Evolutionary conservation across 2,113 vertebrate species (phyloP).

Genomic region (Gopherus flavomarginatus): DNA sequence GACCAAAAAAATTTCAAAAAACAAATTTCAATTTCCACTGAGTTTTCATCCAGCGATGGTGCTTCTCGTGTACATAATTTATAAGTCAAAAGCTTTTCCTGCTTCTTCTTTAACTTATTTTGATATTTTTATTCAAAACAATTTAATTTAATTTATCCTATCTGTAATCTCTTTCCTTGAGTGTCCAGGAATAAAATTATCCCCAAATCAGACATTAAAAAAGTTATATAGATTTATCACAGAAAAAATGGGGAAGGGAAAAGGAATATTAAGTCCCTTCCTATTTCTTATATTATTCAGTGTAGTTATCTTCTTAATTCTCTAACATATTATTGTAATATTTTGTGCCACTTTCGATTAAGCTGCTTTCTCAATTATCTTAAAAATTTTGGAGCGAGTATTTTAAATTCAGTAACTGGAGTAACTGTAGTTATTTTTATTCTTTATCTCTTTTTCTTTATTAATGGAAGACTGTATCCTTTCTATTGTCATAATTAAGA

Average conservation of each 20-base stretch:
- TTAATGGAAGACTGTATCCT: neutral
- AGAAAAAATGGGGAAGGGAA: neutral
- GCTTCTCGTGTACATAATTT: neutral
- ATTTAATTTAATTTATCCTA: neutral
- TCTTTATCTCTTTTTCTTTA: neutral
- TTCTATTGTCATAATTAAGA: slow-evolving; percentile 4
- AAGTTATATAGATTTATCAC: neutral
- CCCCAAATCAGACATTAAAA: neutral
- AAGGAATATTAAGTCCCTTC: neutral
- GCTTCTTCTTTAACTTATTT: neutral
- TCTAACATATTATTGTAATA: neutral
- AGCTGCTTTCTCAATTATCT: neutral
- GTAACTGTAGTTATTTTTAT: neutral
- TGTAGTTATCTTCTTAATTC: neutral
- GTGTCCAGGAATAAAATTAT: neutral
- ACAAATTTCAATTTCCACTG: neutral
- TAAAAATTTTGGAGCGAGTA: neutral
- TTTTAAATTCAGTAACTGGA: neutral
- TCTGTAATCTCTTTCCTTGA: neutral
- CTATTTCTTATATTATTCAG: neutral
- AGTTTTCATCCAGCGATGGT: neutral
- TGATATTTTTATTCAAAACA: neutral
- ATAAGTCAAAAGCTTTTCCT: neutral
- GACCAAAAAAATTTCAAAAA: neutral
- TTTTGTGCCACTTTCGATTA: neutral